Evolutionary conservation across 2,888 invertebrate genomes (phyloP), one percentile per base, ranked within the genome.

Genomic region (Mycalesis mineus): DNA sequence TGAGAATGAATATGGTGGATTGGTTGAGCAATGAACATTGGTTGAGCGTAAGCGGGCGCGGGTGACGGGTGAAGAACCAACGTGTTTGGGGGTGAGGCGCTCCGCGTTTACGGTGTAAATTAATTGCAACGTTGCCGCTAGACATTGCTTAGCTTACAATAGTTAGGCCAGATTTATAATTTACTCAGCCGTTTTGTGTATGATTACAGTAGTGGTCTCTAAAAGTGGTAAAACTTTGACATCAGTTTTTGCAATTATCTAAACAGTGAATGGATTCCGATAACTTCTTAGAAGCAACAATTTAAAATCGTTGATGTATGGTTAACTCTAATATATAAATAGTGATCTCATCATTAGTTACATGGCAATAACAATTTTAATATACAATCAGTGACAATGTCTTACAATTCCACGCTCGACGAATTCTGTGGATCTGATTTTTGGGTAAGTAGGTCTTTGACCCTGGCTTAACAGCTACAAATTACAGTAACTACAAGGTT

Each of bases 381-480:
- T 56, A 44, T 14, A 22, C 17, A 39, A 51, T 37, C 57, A 44
- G 75, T 93, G 78, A 91, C 84, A 80, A 87, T 88, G 88, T 82
- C 88, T 74, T 80, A 82, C 69, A 80, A 90, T 80, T 91, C 91
- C 77, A 85, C 91, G 70, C 92, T 95, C 91, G 94, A 95, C 82
- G 88, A 91, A 69, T 95, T 95, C 90, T 96, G 95, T 80, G 95
- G 95, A 68, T 92, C 93, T 57, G 81, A 84, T 79, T 95, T 95
- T 91, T 96, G 95, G 95, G 95, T 95, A 91, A 94, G 93, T 88
- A 68, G 71, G 67, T 70, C 66, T 67, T 66, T 69, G 69, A 69
- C 73, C 71, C 62, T 66, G 50, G 55, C 42, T 17, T 54, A 58
- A 44, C 54, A 52, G 52, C 52, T 42, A 42, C 33, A 52, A 52